Evolutionary conservation across 2,888 invertebrate genomes (phyloP).

Genomic region (Drosophila conformis): DNA sequence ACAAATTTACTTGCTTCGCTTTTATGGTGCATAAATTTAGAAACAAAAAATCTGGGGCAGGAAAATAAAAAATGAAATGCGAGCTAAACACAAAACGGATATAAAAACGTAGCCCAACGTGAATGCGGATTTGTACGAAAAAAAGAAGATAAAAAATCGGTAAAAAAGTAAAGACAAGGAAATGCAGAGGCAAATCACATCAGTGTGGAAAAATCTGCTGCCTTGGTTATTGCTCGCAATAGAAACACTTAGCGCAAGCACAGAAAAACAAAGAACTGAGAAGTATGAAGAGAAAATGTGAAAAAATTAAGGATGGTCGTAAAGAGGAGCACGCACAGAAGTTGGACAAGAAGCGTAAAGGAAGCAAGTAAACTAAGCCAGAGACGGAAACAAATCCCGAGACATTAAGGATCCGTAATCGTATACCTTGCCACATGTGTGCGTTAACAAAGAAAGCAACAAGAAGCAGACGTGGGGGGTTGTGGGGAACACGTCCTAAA

Average conservation of each 20-base stretch:
- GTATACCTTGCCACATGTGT: slow-evolving; percentile 22
- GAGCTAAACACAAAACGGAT: slow-evolving; percentile 55
- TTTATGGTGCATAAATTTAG: slow-evolving; percentile 77
- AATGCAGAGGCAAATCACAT: slow-evolving; percentile 68
- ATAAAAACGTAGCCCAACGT: slow-evolving; percentile 63
- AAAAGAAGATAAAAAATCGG: slow-evolving; percentile 7
- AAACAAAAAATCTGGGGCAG: slow-evolving; percentile 61
- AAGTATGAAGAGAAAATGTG: slow-evolving; percentile 31
- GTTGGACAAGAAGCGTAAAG: slow-evolving; percentile 6
- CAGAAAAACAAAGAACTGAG: slow-evolving; percentile 15
- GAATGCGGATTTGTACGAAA: slow-evolving; percentile 43
- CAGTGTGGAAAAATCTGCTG: slow-evolving; percentile 76
- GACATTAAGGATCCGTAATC: slow-evolving; percentile 28
- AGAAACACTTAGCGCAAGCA: slow-evolving; percentile 64
- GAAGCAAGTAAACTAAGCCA: slow-evolving; percentile 36
- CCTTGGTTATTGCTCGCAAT: slow-evolving; percentile 55
- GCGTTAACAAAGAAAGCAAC: slow-evolving; percentile 13
- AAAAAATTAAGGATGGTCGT: slow-evolving; percentile 52
- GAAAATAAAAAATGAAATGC: slow-evolving; percentile 58
- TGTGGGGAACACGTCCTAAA: slow-evolving; percentile 65
- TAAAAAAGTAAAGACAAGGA: slow-evolving; percentile 8
- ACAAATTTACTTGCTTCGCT: slow-evolving; percentile 52
- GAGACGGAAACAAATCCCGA: slow-evolving; percentile 35
- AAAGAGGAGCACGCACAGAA: slow-evolving; percentile 37
- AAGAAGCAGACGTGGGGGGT: not conserved